Percentiles rank a stretch among this genome's conserved stretches.
Evolutionary conservation across 2,113 vertebrate species (phyloP).

Genomic region (Heterotis niloticus): DNA sequence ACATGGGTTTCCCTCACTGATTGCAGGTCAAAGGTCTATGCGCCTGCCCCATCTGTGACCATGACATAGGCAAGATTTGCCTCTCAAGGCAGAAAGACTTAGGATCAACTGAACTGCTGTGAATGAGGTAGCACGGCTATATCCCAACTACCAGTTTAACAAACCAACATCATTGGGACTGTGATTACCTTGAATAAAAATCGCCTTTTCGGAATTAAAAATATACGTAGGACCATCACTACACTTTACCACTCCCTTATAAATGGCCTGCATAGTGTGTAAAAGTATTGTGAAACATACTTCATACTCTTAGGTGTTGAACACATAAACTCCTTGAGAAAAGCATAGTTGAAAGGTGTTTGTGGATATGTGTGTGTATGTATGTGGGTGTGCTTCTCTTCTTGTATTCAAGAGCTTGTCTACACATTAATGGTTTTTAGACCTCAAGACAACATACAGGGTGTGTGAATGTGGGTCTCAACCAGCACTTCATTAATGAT

Average conservation of each 20-base stretch:
- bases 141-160: neutral
- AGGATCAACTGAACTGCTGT: neutral
- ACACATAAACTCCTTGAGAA: too few species aligned
- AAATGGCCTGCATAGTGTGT: too few species aligned
- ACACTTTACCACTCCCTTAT: too few species aligned
- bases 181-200: constrained; percentile 1
- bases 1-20: neutral
- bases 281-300: too few species aligned
- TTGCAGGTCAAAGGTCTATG: constrained; percentile 7
- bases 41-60: neutral
- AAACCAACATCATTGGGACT: neutral
- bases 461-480: constrained; percentile 1
- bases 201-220: constrained; percentile 10
- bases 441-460: neutral
- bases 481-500: constrained; percentile 36
- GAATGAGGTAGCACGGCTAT: neutral
- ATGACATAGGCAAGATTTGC: neutral
- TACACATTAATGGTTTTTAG: too few species aligned
- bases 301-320: neutral
- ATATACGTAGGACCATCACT: constrained; percentile 25
- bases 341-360: too few species aligned
- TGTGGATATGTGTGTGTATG: too few species aligned
- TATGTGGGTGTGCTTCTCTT: too few species aligned
- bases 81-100: neutral
- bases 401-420: neutral